Evolutionary conservation across 2,797 vertebrate genomes (phyloP).

Genomic region (Falco novaeseelandiae): DNA sequence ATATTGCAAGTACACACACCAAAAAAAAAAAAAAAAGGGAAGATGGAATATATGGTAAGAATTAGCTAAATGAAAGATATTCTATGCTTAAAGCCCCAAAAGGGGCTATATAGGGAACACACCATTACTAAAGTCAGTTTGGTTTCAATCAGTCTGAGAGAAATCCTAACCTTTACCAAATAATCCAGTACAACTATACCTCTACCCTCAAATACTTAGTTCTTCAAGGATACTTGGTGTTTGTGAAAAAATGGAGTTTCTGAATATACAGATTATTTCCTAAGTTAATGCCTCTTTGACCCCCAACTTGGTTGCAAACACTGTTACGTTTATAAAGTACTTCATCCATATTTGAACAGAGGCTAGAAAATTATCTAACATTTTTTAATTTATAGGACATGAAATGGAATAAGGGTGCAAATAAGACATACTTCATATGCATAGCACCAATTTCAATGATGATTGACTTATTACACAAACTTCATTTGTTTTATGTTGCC

Average conservation of each 20-base stretch:
- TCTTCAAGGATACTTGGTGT: not conserved
- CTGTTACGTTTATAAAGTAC: not conserved
- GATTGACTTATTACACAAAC: not conserved
- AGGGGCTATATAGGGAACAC: accelerated
- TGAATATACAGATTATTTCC: not conserved
- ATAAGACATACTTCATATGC: not conserved
- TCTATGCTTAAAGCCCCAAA: not conserved
- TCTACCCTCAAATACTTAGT: not conserved
- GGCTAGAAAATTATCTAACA: not conserved
- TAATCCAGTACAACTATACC: not conserved
- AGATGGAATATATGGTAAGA: not conserved
- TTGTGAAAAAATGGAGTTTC: not conserved
- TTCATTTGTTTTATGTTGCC: not conserved
- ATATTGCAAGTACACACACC: not conserved
- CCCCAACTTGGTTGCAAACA: not conserved
- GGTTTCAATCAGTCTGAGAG: not conserved
- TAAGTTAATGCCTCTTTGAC: not conserved
- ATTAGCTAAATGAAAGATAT: not conserved
- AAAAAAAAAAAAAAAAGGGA: not conserved
- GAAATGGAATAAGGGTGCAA: not conserved
- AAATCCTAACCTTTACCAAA: not conserved
- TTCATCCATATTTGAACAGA: not conserved
- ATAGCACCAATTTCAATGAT: not conserved
- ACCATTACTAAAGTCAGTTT: not conserved
- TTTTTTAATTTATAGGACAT: not conserved